phyloP scores from a whole-genome alignment of 1,140 invertebrate species.

The Danaus melanippus region DNA sequence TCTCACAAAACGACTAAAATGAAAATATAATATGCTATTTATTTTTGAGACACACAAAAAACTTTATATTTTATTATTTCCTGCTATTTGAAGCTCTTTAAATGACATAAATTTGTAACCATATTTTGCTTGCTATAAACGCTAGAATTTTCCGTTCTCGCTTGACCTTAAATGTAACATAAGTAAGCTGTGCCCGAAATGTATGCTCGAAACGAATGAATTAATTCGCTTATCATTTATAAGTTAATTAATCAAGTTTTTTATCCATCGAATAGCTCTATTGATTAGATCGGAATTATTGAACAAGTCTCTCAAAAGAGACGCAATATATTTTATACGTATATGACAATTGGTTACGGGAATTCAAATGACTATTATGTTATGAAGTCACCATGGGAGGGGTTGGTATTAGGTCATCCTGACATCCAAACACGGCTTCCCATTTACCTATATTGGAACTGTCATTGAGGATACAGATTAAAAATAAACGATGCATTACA shows the following conservation, averaged over 20 bases:
- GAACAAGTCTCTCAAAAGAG: not conserved
- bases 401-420: conserved; percentile 18
- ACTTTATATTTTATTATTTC: too few relatives aligned
- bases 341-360: conserved; percentile 6
- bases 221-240: conserved; percentile 22
- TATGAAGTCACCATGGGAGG: conserved; percentile 17
- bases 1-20: too few relatives aligned
- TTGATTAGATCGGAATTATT: conserved; percentile 13
- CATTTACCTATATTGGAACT: conserved; percentile 5
- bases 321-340: conserved; percentile 1
- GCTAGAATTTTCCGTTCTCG: too few relatives aligned
- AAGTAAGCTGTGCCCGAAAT: conserved; percentile 8
- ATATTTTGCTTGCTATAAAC: too few relatives aligned
- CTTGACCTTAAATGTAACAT: too few relatives aligned
- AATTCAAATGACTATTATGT: conserved; percentile 3
- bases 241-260: conserved; percentile 24
- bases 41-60: too few relatives aligned
- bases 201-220: conserved; percentile 16
- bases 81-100: too few relatives aligned
- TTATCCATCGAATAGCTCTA: conserved; percentile 11
- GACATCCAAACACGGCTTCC: conserved; percentile 2
- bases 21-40: too few relatives aligned
- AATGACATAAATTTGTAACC: too few relatives aligned
- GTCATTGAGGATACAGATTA: conserved; percentile 3
- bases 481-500: not conserved